A percentile compares a stretch with the other conserved stretches of the same genome.
phyloP scores from a whole-genome alignment of 1,140 invertebrate species.

The Ceratitis capitata region DNA sequence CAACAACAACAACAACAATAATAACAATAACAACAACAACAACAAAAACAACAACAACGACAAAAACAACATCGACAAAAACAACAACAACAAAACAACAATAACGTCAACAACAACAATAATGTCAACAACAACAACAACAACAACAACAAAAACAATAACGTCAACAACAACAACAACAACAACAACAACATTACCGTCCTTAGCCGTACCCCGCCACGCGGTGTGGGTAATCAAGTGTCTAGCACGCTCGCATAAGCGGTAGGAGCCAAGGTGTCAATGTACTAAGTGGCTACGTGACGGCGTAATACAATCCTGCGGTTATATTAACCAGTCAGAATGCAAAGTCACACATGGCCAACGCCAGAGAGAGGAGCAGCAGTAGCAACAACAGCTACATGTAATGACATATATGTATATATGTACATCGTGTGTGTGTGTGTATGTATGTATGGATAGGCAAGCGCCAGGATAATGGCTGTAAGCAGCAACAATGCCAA shows the following conservation, averaged over 20 bases:
- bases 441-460: background rate
- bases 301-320: constrained; percentile 57
- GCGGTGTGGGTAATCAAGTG: background rate
- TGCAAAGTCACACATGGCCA: constrained; percentile 55
- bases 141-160: no score
- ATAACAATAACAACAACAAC: no score
- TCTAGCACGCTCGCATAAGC: background rate
- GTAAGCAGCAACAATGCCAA: constrained; percentile 33
- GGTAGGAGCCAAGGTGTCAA: background rate
- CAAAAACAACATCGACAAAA: background rate
- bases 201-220: no score
- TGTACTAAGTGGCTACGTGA: constrained; percentile 29
- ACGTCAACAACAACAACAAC: background rate
- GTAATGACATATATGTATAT: constrained; percentile 38
- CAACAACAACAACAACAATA: background rate
- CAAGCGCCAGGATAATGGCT: background rate
- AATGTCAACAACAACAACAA: no score
- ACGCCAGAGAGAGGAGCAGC: background rate
- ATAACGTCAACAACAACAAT: no score
- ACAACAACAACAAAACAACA: background rate
- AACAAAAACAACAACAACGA: no score
- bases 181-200: background rate
- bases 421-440: constrained; percentile 40
- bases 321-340: constrained; percentile 66
- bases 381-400: background rate